Percentiles rank a stretch among this genome's conserved stretches.
Conservation (phyloP, 2,888 invertebrate species). For the Drepanosiphum platanoidis region DNA sequence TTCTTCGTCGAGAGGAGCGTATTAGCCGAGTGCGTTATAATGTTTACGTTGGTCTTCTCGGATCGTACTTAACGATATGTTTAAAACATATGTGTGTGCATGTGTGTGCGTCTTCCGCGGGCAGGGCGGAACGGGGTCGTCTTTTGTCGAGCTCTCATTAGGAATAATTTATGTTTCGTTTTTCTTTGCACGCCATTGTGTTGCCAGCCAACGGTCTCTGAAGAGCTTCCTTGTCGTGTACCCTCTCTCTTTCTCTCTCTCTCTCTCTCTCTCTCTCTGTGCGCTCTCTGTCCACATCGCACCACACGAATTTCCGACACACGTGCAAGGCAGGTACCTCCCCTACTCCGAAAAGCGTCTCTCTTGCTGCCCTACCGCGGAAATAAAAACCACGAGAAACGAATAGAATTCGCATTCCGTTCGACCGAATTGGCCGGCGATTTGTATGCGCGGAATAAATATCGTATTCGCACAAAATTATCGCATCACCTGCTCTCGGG, state of each 20-base stretch:
- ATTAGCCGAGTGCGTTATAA: constrained; percentile 4
- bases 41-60: constrained; percentile 20
- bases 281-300: not conserved
- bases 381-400: not conserved
- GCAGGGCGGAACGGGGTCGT: not conserved
- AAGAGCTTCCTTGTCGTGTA: constrained; percentile 3
- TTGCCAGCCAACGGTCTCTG: constrained; percentile 21
- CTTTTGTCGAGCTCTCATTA: constrained; percentile 58
- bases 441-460: not conserved
- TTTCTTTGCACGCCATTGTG: constrained; percentile 40
- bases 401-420: too few relatives aligned
- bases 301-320: not conserved
- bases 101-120: not conserved
- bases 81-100: constrained; percentile 8
- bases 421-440: too few relatives aligned
- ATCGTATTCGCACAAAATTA: constrained; percentile 25
- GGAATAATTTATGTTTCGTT: constrained; percentile 46
- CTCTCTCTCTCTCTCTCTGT: not conserved
- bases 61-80: constrained; percentile 27
- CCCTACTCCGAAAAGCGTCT: not conserved
- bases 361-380: not conserved
- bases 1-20: not conserved
- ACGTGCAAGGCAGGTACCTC: not conserved
- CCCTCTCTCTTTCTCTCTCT: not conserved
- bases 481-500: not conserved